Percentiles rank a stretch among this genome's conserved stretches.
These are phyloP conservation scores for Uria aalge DNA, from an alignment of 2,113 vertebrate genomes.

Conservation along the genomic window DNA sequence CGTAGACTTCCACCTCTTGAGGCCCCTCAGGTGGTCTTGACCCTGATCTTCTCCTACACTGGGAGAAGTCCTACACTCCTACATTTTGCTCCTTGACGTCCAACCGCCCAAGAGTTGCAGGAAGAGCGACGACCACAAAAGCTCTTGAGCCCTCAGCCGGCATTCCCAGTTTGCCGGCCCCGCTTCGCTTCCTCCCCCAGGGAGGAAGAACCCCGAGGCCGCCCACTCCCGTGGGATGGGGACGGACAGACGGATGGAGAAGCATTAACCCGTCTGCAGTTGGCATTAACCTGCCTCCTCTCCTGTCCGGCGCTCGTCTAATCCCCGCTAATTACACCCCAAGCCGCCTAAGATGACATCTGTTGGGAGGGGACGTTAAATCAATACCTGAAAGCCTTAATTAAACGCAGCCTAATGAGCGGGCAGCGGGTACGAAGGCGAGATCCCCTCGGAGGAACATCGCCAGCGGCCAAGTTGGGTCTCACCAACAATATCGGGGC, in stretches of 20 bases:
- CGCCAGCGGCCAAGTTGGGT: not conserved
- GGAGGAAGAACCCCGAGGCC: too few species aligned
- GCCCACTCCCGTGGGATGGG: too few species aligned
- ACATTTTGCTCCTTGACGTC: not conserved
- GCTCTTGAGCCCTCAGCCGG: not conserved
- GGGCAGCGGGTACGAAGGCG: not conserved
- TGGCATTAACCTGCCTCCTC: not conserved
- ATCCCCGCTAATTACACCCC: slow-evolving; percentile 27
- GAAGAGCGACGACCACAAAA: not conserved
- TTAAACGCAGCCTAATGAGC: slow-evolving; percentile 45
- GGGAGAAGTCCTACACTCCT: too few species aligned
- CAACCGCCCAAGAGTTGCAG: too few species aligned
- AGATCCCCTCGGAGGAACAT: not conserved
- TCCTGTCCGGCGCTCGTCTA: not conserved
- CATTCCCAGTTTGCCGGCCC: not conserved
- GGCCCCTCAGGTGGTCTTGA: not conserved
- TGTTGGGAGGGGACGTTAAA: slow-evolving; percentile 33
- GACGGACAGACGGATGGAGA: not conserved
- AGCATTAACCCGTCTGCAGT: not conserved
- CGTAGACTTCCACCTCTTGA: not conserved
- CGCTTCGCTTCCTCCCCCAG: too few species aligned
- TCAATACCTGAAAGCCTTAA: slow-evolving; percentile 59
- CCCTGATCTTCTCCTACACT: fast-evolving
- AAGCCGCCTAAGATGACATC: slow-evolving; percentile 42
- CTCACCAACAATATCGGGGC: fast-evolving